Base-by-base conservation (phyloP, 1,140 invertebrate genomes). In the Dendroctonus ponderosae region DNA sequence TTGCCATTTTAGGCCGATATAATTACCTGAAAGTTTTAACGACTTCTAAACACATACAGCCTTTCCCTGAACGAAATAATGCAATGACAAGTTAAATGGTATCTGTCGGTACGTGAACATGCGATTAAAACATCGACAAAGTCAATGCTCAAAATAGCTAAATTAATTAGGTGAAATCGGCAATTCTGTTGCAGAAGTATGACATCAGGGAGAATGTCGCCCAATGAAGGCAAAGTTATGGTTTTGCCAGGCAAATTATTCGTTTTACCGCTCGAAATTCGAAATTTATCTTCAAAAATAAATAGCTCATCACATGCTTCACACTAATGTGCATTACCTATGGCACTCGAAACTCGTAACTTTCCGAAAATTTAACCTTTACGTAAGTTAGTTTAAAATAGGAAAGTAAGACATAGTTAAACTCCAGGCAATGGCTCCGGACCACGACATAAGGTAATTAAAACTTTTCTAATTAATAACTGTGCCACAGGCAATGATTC, bases 381-480 rank as follows among this genome's bases (percentile, higher is more conserved):
- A 40, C 3, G n/a, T 39, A 65, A 65, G 39, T 49, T 53, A 63
- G 39, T 66, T 52, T 60, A 67, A 67, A 67, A 67, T 67, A 49
- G 51, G 57, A 61, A 67, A 60, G 41, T 60, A 61, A 60, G 65
- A 61, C 56, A 61, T 52, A 42, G 62, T 52, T 48, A 57, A 42
- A 49, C 37, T 42, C 38, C 26, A 38, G 58, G 58, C 57, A 67
- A 67, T 61, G 50, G 65, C 44, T 61, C 26, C 50, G 26, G n/a
- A 67, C 57, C 65, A 67, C 65, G 65, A 67, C 65, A 67, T 61
- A 61, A 57, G 58, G 65, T 61, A 67, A 61, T 67, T 67, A 67
- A 67, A 67, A 67, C 56, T 67, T 67, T 67, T 67, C 62, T 61
- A 67, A 67, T 67, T 67, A 67, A 67, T 67, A 60, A 60, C 41